Evolutionary conservation across 2,888 invertebrate genomes (phyloP), one percentile per base, ranked within the genome.

Genomic region (Tetramorium bicarinatum): DNA sequence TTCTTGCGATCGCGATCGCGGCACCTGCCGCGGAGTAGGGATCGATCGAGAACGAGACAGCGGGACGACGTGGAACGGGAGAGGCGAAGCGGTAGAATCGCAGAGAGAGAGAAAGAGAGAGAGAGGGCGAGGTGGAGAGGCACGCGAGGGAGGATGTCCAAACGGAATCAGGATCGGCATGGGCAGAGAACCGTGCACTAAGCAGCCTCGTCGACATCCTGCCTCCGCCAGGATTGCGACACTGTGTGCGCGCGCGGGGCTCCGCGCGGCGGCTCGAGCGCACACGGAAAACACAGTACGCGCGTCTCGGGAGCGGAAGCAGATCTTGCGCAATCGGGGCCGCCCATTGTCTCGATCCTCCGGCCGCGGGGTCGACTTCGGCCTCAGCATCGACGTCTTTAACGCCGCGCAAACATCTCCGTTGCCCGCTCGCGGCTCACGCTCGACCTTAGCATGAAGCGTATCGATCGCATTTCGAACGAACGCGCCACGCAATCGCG

Each of bases 121-220:
- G 29, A 34, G 29, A 54, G 72, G 64, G 61, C 72, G 79, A 54
- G 29, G 80, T 38, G 69, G 41, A 56, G 47, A 62, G 72, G 67
- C 29, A 38, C 72, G 64, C 83, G 74, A 44, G 62, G 81, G 87
- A 88, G 87, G 87, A 89, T 89, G 87, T 82, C 84, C 85, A 87
- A 86, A 86, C 84, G 89, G 91, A 92, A 93, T 92, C 92, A 91
- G 92, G 92, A 93, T 92, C 92, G 86, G 90, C 91, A 91, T 90
- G 92, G 89, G 89, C 91, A 92, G 85, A 90, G 92, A 91, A 92
- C 87, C 92, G 92, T 92, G 92, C 90, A 89, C 87, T 83, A 89
- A 87, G 92, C 94, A 94, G 93, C 94, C 94, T 94, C 94, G 94
- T 92, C 94, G 93, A 94, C 94, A 94, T 94, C 94, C 94, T 94